Conservation (phyloP, 1,140 invertebrate species). For the Chionoecetes opilio region DNA sequence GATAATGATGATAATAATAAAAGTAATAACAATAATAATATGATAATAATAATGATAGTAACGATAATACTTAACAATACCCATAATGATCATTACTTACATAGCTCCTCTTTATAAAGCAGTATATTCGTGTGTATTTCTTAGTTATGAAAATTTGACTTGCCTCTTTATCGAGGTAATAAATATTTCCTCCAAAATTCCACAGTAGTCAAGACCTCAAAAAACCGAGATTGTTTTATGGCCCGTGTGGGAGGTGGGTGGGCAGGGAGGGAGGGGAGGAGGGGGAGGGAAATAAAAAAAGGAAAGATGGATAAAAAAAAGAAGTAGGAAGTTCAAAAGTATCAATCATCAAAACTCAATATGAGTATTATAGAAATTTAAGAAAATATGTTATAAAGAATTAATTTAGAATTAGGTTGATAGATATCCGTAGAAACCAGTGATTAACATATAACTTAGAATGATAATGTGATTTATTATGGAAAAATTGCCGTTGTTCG, state of each 20-base stretch:
- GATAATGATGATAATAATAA: too few relatives aligned
- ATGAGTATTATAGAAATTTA: too few relatives aligned
- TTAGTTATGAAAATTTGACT: neutral
- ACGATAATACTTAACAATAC: too few relatives aligned
- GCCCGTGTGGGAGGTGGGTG: neutral
- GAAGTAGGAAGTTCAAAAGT: neutral
- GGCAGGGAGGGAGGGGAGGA: neutral
- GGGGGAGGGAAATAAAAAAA: neutral
- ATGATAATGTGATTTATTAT: too few relatives aligned
- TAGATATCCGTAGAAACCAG: too few relatives aligned
- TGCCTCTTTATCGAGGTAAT: neutral
- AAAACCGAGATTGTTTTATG: neutral
- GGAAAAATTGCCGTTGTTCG: too few relatives aligned
- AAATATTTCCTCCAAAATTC: neutral
- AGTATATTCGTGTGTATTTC: neutral
- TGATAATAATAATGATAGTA: too few relatives aligned
- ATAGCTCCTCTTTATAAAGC: neutral
- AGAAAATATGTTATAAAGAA: too few relatives aligned
- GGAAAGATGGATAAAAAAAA: neutral
- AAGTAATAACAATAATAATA: too few relatives aligned
- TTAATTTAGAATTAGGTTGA: too few relatives aligned
- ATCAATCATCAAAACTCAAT: neutral
- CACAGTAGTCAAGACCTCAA: neutral
- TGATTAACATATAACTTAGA: too few relatives aligned
- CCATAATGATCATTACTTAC: neutral